Percentiles rank a stretch among this genome's conserved stretches.
These are phyloP conservation scores for Barypeithes pellucidus DNA, from an alignment of 2,888 invertebrate species.

Conservation along the genomic window DNA sequence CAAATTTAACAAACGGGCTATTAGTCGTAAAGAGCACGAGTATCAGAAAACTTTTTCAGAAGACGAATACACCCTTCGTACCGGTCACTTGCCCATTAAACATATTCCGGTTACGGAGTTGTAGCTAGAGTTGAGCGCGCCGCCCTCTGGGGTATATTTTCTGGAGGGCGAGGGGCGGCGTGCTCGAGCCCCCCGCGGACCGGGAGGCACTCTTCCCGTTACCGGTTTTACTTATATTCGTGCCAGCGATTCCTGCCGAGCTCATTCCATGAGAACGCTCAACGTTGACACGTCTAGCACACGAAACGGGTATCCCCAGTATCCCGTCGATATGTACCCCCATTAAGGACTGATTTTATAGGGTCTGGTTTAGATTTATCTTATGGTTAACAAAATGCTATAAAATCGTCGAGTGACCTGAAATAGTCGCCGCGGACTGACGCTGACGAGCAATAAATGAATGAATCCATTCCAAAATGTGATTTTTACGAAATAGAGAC, in stretches of 20 bases:
- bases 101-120: conserved; percentile 93
- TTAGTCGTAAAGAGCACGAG: conserved; percentile 86
- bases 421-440: conserved; percentile 33
- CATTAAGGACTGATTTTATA: conserved; percentile 60
- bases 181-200: conserved; percentile 70
- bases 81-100: conserved; percentile 75
- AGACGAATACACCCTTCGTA: conserved; percentile 84
- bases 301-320: conserved; percentile 68
- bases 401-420: conserved; percentile 34
- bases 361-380: conserved; percentile 30
- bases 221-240: conserved; percentile 83
- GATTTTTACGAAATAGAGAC: conserved; percentile 68
- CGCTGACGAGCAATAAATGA: conserved; percentile 63
- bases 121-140: conserved; percentile 97
- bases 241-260: conserved; percentile 77
- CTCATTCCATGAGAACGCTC: conserved; percentile 70
- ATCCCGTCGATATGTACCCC: conserved; percentile 63
- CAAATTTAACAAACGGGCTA: conserved; percentile 84
- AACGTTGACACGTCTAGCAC: conserved; percentile 60
- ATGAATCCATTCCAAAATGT: conserved; percentile 71
- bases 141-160: conserved; percentile 83
- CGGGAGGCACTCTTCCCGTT: conserved; percentile 79
- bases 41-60: conserved; percentile 93
- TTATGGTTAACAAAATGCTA: conserved; percentile 24
- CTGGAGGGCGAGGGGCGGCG: conserved; percentile 73